Evolutionary conservation across 1,140 invertebrate species (phyloP).

Genomic region (Paraescarpia echinospica): DNA sequence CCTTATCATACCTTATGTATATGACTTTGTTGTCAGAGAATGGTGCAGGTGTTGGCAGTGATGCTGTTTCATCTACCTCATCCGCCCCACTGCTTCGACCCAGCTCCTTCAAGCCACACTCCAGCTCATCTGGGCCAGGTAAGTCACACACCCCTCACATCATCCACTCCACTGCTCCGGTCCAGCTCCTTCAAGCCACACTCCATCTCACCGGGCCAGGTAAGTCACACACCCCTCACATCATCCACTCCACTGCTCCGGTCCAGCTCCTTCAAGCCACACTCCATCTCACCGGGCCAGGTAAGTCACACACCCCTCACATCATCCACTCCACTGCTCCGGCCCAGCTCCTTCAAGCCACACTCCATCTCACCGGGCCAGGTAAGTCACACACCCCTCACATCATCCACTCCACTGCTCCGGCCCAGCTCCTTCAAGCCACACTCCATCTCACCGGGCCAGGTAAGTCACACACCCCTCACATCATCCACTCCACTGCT

Average conservation of each 20-base stretch:
- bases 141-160: background rate
- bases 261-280: background rate
- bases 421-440: no score
- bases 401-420: no score
- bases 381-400: background rate
- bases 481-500: no score
- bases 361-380: background rate
- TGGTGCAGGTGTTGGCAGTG: background rate
- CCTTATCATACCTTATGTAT: background rate
- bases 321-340: background rate
- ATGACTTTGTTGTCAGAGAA: background rate
- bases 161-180: background rate
- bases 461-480: no score
- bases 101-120: background rate
- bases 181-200: background rate
- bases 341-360: background rate
- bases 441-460: no score
- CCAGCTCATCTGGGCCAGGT: background rate
- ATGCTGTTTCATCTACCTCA: background rate
- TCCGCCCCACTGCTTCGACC: background rate
- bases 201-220: background rate
- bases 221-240: background rate
- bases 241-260: background rate
- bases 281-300: background rate
- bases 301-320: background rate